A percentile compares a stretch with the other conserved stretches of the same genome.
Conservation (phyloP, 1,140 invertebrate species). For the Drosophila arawakana region DNA sequence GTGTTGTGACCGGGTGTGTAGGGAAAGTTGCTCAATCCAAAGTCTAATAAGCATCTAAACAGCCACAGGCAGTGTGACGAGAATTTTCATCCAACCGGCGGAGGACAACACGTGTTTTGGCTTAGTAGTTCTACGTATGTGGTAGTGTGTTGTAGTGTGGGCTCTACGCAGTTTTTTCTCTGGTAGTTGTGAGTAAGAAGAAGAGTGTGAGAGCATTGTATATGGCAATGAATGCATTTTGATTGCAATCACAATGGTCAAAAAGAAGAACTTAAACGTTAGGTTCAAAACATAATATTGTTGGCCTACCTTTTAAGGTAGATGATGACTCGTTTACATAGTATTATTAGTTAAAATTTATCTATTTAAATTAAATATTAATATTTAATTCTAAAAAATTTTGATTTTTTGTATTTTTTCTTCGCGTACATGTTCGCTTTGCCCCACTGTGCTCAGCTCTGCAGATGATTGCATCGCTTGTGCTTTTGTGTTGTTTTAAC, state of each 20-base stretch:
- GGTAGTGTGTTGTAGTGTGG: constrained; percentile 11
- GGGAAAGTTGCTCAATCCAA: constrained; percentile 33
- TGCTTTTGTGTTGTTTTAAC: constrained; percentile 63
- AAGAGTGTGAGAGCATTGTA: constrained; percentile 47
- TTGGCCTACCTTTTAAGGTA: too few species aligned
- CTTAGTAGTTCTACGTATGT: constrained; percentile 10
- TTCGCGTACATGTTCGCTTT: background rate
- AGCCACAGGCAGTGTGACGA: constrained; percentile 48
- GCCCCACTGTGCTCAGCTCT: constrained; percentile 27
- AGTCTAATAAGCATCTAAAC: constrained; percentile 75
- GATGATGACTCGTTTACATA: too few species aligned
- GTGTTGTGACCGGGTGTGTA: constrained; percentile 13
- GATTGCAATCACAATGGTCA: constrained; percentile 62
- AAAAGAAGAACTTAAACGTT: too few species aligned
- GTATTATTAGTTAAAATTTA: too few species aligned
- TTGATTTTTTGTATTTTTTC: background rate
- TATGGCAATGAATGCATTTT: constrained; percentile 67
- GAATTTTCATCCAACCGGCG: constrained; percentile 41
- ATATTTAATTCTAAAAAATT: background rate
- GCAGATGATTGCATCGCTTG: constrained; percentile 42
- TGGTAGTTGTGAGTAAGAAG: constrained; percentile 54
- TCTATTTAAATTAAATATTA: background rate
- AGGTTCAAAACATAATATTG: too few species aligned
- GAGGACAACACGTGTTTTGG: constrained; percentile 57
- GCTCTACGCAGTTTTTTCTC: constrained; percentile 25